Evolutionary conservation across 23 tunicate species (phyloP), one percentile per base, ranked within the genome.

Genomic region (Phallusia fumigata): DNA sequence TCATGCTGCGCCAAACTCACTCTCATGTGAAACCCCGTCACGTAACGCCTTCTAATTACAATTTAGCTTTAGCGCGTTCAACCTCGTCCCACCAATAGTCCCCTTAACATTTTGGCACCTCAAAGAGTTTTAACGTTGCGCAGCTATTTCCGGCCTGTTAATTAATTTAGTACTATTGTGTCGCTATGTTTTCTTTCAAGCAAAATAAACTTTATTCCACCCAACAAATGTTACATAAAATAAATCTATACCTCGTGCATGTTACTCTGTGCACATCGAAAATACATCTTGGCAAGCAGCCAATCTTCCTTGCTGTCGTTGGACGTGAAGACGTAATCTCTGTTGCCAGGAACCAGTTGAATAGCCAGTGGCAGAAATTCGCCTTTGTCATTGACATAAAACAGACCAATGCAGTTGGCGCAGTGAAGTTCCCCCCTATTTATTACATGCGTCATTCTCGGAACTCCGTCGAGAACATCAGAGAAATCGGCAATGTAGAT

Each of bases 211-310:
- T 58, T 11, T 8, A 58, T 13, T 24, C 3, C 16, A 24, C 13
- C 28, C 3, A 21, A 18, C 58, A 51, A 13, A 51, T 51, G 18
- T 18, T 18, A 15, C 58, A 18, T 51, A 13, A 13, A 18, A 18
- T 13, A 15, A 51, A 26, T 15, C 76, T 26, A 30, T 26, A 88
- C 91, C 79, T 88, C 86, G 64, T 88, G 91, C 19, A 77, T 44
- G 33, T 64, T 32, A 0, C 28, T 16, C 21, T 30, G 53, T 18
- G 84, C 73, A 19, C 78, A 82, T 36, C 80, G 33, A 33, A 82
- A 82, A 33, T 82, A 88, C 91, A 88, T 88, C 72, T 88, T 88
- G 33, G 91, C 91, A 69, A 88, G 78, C 45, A 88, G 73, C 91
- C 91, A 88, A 77, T 82, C 86, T 10, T 76, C 31, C 12, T 82